A percentile compares a stretch with the other conserved stretches of the same genome.
These are phyloP conservation scores for Drosophila baimaii DNA, from an alignment of 1,140 invertebrate genomes.

Conservation along the genomic window DNA sequence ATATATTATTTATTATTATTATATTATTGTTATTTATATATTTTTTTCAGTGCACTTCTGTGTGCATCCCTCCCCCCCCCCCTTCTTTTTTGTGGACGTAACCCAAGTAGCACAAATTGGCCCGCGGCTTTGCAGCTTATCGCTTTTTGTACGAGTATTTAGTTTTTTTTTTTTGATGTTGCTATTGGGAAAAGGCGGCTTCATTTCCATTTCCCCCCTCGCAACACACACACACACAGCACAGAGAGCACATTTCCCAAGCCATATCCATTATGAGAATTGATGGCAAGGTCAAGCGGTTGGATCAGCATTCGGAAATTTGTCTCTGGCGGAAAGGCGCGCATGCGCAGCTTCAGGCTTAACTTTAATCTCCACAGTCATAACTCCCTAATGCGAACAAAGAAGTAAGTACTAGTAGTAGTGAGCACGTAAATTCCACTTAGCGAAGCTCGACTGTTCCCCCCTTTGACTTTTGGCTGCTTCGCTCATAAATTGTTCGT, in stretches of 20 bases:
- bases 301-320: slow-evolving; percentile 59
- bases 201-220: slow-evolving; percentile 44
- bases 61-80: neutral
- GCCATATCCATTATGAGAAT: slow-evolving; percentile 67
- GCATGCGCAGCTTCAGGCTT: slow-evolving; percentile 39
- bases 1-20: too few relatives aligned
- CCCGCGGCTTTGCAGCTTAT: slow-evolving; percentile 70
- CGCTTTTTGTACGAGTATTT: slow-evolving; percentile 39
- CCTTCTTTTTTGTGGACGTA: slow-evolving; percentile 7
- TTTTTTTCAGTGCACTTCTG: slow-evolving; percentile 7
- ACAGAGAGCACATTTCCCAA: slow-evolving; percentile 24
- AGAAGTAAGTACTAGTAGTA: too few relatives aligned
- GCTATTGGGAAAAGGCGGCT: slow-evolving; percentile 41
- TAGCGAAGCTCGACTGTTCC: slow-evolving; percentile 13
- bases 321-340: slow-evolving; percentile 58
- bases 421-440: too few relatives aligned
- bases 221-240: slow-evolving; percentile 1
- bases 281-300: slow-evolving; percentile 79
- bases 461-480: slow-evolving; percentile 24
- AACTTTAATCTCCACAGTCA: slow-evolving; percentile 16
- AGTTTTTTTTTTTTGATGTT: slow-evolving; percentile 23
- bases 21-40: too few relatives aligned
- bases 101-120: slow-evolving; percentile 70
- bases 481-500: slow-evolving; percentile 38
- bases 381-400: neutral